Percentiles rank a stretch among this genome's conserved stretches.
These are phyloP conservation scores for Berghia stephanieae DNA, from an alignment of 1,140 invertebrate genomes.

Conservation along the genomic window DNA sequence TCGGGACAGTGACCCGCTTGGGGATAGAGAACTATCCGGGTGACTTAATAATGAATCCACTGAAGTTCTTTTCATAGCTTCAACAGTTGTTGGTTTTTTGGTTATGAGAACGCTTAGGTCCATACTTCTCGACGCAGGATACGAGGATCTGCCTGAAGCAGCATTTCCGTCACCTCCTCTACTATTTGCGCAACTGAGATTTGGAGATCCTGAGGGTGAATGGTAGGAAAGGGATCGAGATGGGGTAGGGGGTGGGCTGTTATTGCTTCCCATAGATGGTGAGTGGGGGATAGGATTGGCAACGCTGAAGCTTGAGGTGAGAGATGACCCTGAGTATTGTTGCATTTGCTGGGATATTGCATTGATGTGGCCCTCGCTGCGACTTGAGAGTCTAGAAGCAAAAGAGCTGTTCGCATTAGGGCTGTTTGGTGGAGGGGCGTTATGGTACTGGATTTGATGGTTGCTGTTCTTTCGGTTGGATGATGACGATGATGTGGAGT, in stretches of 20 bases:
- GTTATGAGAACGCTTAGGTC: constrained; percentile 48
- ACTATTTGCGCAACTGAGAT: too few relatives aligned
- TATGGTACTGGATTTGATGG: constrained; percentile 19
- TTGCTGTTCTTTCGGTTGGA: too few relatives aligned
- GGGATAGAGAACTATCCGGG: neutral
- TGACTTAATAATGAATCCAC: constrained; percentile 49
- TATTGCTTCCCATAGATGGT: too few relatives aligned
- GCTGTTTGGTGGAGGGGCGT: neutral
- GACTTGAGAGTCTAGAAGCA: constrained; percentile 17
- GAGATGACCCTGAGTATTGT: too few relatives aligned
- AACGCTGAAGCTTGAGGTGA: too few relatives aligned
- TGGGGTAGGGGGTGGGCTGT: too few relatives aligned
- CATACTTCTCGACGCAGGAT: constrained; percentile 47
- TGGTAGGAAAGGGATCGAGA: too few relatives aligned
- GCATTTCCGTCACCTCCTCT: neutral
- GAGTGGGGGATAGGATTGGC: too few relatives aligned
- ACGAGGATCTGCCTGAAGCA: neutral
- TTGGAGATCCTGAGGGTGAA: too few relatives aligned
- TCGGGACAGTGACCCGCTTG: constrained; percentile 24
- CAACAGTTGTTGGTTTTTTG: neutral
- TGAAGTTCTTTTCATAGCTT: constrained; percentile 53
- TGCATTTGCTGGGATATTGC: too few relatives aligned
- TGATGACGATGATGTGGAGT: neutral
- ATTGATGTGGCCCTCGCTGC: constrained; percentile 24
- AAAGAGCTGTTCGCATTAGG: neutral